Percentiles rank a stretch among this genome's conserved stretches.
These are phyloP conservation scores for Ctenochaetus hawaiiensis DNA, from an alignment of 2,797 vertebrate genomes.

Conservation along the genomic window DNA sequence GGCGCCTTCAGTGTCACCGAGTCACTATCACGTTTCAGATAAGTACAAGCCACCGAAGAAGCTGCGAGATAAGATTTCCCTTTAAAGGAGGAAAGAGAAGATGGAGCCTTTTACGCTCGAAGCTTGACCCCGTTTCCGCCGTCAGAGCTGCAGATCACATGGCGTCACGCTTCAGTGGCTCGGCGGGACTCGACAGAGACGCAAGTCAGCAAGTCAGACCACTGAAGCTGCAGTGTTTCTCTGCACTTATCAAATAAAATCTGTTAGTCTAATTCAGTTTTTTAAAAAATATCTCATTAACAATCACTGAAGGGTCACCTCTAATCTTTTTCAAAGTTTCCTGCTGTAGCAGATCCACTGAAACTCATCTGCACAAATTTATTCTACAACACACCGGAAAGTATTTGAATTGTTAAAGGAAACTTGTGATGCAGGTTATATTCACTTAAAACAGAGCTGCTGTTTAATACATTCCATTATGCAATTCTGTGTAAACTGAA, in stretches of 20 bases:
- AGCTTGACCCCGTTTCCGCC: conserved; percentile 10
- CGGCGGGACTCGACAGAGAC: neutral
- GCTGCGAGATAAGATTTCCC: conserved; percentile 28
- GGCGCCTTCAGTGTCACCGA: neutral
- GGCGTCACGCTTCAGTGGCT: conserved; percentile 16
- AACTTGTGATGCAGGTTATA: neutral
- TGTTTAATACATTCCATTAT: too few relatives aligned
- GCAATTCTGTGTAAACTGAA: too few relatives aligned
- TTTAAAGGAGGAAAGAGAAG: neutral
- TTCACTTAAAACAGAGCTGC: too few relatives aligned
- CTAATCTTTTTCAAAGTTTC: too few relatives aligned
- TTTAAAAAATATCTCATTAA: neutral
- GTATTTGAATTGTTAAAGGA: too few relatives aligned
- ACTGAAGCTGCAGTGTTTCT: neutral
- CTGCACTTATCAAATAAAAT: neutral
- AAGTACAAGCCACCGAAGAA: conserved; percentile 18
- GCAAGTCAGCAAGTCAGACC: neutral
- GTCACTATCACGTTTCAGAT: conserved; percentile 35
- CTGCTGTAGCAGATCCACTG: too few relatives aligned
- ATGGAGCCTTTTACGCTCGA: neutral
- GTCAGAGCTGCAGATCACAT: conserved; percentile 20
- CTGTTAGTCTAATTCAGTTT: neutral
- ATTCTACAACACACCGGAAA: too few relatives aligned
- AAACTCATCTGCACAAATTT: too few relatives aligned
- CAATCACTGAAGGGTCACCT: neutral